Evolutionary conservation across 2,888 invertebrate genomes (phyloP), one percentile per base, ranked within the genome.

Genomic region (Andricus quercusramuli): DNA sequence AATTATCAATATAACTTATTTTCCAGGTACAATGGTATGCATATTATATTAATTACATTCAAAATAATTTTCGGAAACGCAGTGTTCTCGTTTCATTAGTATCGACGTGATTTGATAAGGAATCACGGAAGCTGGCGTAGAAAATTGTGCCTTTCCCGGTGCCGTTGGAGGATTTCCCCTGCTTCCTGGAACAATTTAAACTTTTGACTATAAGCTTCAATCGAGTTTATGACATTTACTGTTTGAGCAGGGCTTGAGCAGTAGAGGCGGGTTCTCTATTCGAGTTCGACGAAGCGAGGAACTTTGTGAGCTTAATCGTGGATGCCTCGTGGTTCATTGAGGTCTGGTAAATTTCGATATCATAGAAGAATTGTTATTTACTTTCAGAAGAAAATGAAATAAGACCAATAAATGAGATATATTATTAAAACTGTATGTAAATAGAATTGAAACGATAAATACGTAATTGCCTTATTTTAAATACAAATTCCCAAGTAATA

Each of bases 221-320:
- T 77, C 68, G 37, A 79, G 77, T 79, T 80, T 59, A 76, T 81
- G 80, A 77, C 74, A 79, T 65, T 77, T 29, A 80, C 64, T 78
- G 67, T 79, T 79, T 74, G 65, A 32, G 64, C 47, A 70, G 66
- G 59, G 68, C 68, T 67, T 59, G 64, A 51, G 65, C 29, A 70
- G 77, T 66, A n/a, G 82, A 77, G 77, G 51, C 70, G 56, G 70
- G 64, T 80, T 80, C 77, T 78, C 83, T 65, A 86, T 87, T 89
- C 82, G 82, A 37, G 79, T 56, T 82, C 86, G 82, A 76, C 82
- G 88, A 84, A 84, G 85, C 87, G 85, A 85, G 76, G 85, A 88
- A 87, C 85, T 87, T 87, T 81, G 83, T 77, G 80, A 79, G 82
- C 80, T 86, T 88, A 88, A 87, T 88, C 88, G 86, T 83, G 85